Conservation (phyloP, 2,113 vertebrate species). For the Orthonyx spaldingii region DNA sequence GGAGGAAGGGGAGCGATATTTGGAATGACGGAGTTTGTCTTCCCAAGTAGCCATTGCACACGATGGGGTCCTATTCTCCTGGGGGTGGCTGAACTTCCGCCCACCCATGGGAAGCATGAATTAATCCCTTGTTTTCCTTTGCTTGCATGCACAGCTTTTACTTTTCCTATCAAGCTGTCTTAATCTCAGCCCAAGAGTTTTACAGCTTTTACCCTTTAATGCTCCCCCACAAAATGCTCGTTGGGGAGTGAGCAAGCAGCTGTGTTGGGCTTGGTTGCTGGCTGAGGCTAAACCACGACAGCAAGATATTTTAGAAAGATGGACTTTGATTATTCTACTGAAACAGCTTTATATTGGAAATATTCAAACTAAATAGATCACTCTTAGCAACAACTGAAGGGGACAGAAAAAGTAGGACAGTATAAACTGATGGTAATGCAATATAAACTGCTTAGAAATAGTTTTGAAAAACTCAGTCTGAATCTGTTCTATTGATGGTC, state of each 20-base stretch:
- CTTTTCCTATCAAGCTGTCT: background rate
- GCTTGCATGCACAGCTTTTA: background rate
- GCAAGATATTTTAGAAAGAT: background rate
- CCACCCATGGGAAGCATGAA: background rate
- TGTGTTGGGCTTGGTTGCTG: background rate
- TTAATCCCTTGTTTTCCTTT: background rate
- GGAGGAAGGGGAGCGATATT: background rate
- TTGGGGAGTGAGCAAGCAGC: background rate
- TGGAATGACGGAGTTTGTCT: background rate
- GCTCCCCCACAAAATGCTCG: background rate
- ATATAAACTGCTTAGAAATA: background rate
- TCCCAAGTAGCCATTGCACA: rapidly evolving
- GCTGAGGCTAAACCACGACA: background rate
- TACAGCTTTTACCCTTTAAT: background rate
- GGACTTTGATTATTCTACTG: background rate
- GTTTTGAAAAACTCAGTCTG: background rate
- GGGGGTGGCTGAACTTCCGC: background rate
- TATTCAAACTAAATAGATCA: background rate
- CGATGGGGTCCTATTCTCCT: background rate
- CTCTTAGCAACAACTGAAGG: background rate
- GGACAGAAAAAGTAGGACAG: background rate
- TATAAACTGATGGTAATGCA: background rate
- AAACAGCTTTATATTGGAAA: background rate
- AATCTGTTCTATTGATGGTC: background rate
- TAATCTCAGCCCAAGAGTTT: background rate